These are phyloP conservation scores for Thermophis baileyi DNA, from an alignment of 2,113 vertebrate genomes.

Conservation along the genomic window DNA sequence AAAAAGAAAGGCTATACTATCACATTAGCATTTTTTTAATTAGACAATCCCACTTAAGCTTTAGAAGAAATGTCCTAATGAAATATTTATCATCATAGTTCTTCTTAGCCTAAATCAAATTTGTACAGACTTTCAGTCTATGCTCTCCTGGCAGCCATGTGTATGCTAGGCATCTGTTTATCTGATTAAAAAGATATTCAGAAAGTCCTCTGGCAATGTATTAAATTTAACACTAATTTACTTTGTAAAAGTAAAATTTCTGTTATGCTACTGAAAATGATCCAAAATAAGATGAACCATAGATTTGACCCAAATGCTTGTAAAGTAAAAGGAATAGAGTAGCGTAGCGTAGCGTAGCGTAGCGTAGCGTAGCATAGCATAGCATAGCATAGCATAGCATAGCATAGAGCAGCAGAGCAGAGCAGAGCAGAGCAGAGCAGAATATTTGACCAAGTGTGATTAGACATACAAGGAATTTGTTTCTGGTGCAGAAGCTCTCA, in stretches of 20 bases:
- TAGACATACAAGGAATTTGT: too few species aligned
- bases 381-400: too few species aligned
- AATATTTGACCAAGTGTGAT: too few species aligned
- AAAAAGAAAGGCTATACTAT: conserved; percentile 54
- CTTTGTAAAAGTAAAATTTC: background rate
- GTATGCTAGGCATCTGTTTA: conserved; percentile 6
- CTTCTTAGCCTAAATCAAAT: conserved; percentile 49
- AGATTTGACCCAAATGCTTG: background rate
- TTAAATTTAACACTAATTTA: background rate
- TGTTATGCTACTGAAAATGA: background rate
- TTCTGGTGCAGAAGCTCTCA: too few species aligned
- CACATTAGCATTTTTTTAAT: conserved; percentile 67
- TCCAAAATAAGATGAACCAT: background rate
- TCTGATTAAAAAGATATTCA: background rate
- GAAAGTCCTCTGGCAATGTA: background rate
- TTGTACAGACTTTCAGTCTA: conserved; percentile 27
- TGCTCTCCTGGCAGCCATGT: background rate
- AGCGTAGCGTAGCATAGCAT: too few species aligned
- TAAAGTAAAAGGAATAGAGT: background rate
- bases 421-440: too few species aligned
- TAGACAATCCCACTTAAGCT: conserved; percentile 59
- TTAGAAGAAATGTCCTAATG: conserved; percentile 56
- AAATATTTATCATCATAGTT: conserved; percentile 60
- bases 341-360: too few species aligned
- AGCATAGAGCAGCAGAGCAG: too few species aligned